A percentile compares a stretch with the other conserved stretches of the same genome.
These are phyloP conservation scores for Tipula helvola DNA, from an alignment of 2,888 invertebrate species.

Conservation along the genomic window DNA sequence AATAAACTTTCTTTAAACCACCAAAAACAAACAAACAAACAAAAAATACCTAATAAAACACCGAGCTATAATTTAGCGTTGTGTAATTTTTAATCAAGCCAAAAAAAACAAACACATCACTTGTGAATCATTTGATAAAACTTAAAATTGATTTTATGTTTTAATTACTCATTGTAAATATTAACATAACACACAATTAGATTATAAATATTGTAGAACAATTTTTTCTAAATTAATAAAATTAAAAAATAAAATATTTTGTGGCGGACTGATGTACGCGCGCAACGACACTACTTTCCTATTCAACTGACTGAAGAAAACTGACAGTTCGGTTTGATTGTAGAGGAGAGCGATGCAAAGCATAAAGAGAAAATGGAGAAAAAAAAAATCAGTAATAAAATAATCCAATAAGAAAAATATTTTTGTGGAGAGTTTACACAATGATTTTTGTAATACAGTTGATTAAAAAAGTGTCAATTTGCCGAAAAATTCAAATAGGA, in stretches of 20 bases:
- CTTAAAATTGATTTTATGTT: neutral
- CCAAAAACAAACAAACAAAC: neutral
- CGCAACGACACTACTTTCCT: neutral
- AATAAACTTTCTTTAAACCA: neutral
- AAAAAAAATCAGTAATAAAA: neutral
- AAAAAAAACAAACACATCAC: neutral
- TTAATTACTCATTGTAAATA: neutral
- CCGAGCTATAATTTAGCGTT: neutral
- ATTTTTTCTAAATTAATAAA: neutral
- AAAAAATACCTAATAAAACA: neutral
- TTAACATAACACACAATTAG: neutral
- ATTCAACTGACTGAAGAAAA: neutral
- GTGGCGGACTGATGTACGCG: neutral
- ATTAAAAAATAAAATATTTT: neutral
- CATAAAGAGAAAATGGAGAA: neutral
- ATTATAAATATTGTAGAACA: neutral
- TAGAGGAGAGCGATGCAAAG: neutral
- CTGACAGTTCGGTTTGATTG: neutral
- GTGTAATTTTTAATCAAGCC: neutral
- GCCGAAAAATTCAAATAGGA: too few relatives aligned
- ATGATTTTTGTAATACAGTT: neutral
- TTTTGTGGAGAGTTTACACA: neutral
- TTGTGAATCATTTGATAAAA: neutral
- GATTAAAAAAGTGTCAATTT: neutral
- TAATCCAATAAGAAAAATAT: neutral